These are phyloP conservation scores for Prietella phreatophila DNA, from an alignment of 2,113 vertebrate species.

Conservation along the genomic window DNA sequence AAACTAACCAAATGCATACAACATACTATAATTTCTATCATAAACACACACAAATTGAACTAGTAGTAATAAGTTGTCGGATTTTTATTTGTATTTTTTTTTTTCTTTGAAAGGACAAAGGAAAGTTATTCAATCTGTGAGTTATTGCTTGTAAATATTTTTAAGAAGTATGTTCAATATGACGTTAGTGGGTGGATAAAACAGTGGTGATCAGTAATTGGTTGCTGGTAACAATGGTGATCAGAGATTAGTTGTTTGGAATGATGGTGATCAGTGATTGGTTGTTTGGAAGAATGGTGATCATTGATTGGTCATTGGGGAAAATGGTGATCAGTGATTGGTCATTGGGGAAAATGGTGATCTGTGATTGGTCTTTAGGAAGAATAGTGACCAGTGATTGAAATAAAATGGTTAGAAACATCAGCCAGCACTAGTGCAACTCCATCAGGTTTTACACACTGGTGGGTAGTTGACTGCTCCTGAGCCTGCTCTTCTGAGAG, in stretches of 20 bases:
- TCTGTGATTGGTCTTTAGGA: neutral
- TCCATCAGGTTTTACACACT: neutral
- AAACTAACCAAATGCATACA: neutral
- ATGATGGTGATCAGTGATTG: neutral
- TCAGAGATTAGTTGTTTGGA: neutral
- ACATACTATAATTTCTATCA: neutral
- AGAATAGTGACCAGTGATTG: neutral
- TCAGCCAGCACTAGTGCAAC: neutral
- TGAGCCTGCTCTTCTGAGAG: neutral
- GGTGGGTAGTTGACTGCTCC: neutral
- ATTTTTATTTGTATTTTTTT: too few relatives aligned
- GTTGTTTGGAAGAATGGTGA: too few relatives aligned
- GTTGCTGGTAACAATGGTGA: neutral
- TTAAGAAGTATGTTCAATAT: neutral
- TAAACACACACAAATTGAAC: neutral
- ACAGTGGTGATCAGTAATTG: neutral
- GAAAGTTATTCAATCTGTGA: too few relatives aligned
- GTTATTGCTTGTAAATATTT: neutral
- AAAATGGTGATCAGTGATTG: neutral
- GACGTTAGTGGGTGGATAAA: neutral
- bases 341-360: neutral
- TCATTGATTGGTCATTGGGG: neutral
- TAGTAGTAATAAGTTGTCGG: neutral
- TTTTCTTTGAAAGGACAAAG: too few relatives aligned
- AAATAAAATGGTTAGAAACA: neutral